Conservation (phyloP, 2,797 vertebrate species). For the Arctocebus calabarensis region DNA sequence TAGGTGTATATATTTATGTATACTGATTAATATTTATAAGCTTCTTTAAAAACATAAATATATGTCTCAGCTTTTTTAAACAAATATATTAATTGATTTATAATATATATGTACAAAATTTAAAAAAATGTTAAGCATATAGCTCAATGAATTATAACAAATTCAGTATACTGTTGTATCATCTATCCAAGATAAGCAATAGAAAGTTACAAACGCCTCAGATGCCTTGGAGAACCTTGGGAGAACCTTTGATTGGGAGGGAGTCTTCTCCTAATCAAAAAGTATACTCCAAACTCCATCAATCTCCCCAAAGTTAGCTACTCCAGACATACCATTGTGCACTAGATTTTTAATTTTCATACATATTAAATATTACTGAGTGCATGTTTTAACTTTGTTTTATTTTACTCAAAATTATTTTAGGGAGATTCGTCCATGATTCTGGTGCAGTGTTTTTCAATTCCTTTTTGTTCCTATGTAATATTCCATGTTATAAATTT, state of each 20-base stretch:
- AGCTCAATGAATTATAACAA: not conserved
- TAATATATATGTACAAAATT: not conserved
- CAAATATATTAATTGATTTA: not conserved
- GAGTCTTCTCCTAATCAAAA: not conserved
- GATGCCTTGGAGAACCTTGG: not conserved
- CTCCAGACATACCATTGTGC: not conserved
- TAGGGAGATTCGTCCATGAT: not conserved
- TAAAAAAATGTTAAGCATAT: not conserved
- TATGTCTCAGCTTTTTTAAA: not conserved
- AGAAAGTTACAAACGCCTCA: not conserved
- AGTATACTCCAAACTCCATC: not conserved
- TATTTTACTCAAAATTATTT: not conserved
- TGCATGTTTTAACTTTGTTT: not conserved
- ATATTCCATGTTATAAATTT: not conserved
- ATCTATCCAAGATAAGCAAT: not conserved
- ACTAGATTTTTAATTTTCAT: not conserved
- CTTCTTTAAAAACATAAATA: too few relatives aligned
- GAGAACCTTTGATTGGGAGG: too few relatives aligned
- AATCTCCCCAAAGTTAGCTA: not conserved
- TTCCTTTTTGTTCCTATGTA: not conserved
- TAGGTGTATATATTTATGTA: not conserved
- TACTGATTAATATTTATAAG: too few relatives aligned
- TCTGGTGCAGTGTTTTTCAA: not conserved
- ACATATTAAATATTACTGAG: not conserved
- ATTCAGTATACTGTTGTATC: not conserved